Conservation (phyloP, 1,140 invertebrate genomes). For the Drosophila littoralis region DNA sequence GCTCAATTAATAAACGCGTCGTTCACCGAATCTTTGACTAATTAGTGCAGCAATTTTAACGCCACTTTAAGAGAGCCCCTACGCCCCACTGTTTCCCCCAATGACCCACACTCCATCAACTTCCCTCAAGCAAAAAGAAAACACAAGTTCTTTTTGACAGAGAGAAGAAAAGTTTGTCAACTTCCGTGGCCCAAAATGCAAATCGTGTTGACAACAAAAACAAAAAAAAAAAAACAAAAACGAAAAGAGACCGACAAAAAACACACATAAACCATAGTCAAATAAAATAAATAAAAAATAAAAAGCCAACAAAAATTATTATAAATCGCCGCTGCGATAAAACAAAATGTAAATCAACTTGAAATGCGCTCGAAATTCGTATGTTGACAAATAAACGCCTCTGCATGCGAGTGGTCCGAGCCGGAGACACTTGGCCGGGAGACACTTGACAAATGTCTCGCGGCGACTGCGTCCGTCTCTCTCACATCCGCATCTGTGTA, state of each 20-base stretch:
- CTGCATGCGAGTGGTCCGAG: conserved; percentile 35
- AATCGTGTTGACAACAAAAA: conserved; percentile 11
- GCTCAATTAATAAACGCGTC: conserved; percentile 67
- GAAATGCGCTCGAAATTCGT: conserved; percentile 69
- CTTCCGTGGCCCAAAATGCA: conserved; percentile 60
- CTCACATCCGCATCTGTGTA: conserved; percentile 49
- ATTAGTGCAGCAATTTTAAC: conserved; percentile 63
- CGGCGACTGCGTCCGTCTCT: conserved; percentile 27
- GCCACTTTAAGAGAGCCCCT: conserved; percentile 28
- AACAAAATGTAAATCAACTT: conserved; percentile 70
- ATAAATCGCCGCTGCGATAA: conserved; percentile 62
- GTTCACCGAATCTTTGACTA: conserved; percentile 51
- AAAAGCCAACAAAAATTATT: conserved; percentile 38
- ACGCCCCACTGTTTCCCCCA: too few species aligned
- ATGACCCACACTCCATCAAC: too few species aligned
- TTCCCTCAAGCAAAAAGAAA: neutral
- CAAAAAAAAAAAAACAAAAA: conserved; percentile 7
- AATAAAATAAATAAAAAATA: neutral
- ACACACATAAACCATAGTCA: neutral
- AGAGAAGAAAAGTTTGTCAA: conserved; percentile 60
- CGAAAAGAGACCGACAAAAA: conserved; percentile 14
- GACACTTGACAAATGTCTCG: conserved; percentile 75
- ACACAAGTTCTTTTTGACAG: neutral
- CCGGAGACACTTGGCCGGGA: conserved; percentile 1
- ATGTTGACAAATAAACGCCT: conserved; percentile 79